Conservation (phyloP, 2,888 invertebrate species). For the Deilephila elpenor region DNA sequence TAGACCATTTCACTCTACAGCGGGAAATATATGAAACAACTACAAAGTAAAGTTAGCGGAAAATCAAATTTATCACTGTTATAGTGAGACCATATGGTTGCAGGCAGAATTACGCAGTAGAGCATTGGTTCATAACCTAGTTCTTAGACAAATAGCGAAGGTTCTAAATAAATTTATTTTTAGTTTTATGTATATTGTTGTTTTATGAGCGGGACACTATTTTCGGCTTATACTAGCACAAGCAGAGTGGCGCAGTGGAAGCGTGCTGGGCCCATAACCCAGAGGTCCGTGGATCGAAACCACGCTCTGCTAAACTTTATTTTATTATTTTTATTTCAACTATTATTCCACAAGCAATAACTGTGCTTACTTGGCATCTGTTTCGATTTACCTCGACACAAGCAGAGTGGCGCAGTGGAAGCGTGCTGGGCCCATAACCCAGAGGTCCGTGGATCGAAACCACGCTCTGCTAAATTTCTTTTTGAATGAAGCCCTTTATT, state of each 20-base stretch:
- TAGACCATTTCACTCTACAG: neutral
- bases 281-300: conserved; percentile 95
- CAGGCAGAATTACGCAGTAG: conserved; percentile 86
- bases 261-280: conserved; percentile 94
- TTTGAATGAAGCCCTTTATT: neutral
- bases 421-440: conserved; percentile 94
- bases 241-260: conserved; percentile 88
- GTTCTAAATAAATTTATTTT: too few species aligned
- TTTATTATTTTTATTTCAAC: conserved; percentile 13
- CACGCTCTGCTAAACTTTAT: conserved; percentile 86
- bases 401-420: conserved; percentile 94
- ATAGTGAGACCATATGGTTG: conserved; percentile 81
- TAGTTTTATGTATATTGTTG: too few species aligned
- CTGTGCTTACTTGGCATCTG: neutral
- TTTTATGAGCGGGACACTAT: neutral
- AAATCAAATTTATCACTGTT: conserved; percentile 21
- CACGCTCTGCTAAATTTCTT: conserved; percentile 88
- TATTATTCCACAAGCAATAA: neutral
- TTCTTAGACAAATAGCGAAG: conserved; percentile 86
- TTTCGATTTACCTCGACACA: neutral
- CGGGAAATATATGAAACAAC: conserved; percentile 10
- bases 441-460: conserved; percentile 97
- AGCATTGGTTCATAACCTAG: conserved; percentile 95
- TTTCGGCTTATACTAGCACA: neutral
- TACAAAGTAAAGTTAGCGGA: conserved; percentile 13